Percentiles rank a stretch among this genome's conserved stretches.
These are phyloP conservation scores for Microcebus murinus DNA, from an alignment of 2,113 vertebrate genomes.

Conservation along the genomic window DNA sequence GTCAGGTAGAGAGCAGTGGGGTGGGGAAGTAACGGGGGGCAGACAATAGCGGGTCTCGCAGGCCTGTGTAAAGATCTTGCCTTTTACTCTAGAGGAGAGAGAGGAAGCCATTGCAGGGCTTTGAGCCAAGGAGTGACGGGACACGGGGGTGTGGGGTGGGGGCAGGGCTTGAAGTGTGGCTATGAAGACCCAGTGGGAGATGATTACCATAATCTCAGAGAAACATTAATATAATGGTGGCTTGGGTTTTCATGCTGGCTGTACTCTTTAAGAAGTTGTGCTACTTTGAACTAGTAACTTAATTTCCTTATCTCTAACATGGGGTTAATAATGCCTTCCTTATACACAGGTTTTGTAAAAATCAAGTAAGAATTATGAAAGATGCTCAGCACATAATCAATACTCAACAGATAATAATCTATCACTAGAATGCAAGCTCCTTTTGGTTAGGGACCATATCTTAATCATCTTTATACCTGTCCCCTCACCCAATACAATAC, in stretches of 20 bases:
- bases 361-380: slow-evolving; percentile 6
- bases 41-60: accelerated
- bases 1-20: neutral
- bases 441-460: neutral
- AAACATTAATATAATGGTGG: neutral
- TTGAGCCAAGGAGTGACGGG: neutral
- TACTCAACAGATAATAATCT: neutral
- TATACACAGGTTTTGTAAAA: neutral
- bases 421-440: neutral
- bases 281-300: neutral
- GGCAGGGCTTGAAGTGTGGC: accelerated
- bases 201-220: neutral
- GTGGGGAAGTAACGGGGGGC: too few species aligned
- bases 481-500: too few species aligned
- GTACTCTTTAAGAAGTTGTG: neutral
- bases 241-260: neutral
- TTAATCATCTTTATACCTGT: neutral
- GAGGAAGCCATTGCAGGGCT: neutral
- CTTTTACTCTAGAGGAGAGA: neutral
- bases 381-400: neutral
- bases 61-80: neutral
- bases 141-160: too few species aligned
- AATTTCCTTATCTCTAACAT: neutral
- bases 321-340: neutral
- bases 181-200: neutral